phyloP scores from a whole-genome alignment of 2,888 invertebrate genomes.

The Escarpia spicata region DNA sequence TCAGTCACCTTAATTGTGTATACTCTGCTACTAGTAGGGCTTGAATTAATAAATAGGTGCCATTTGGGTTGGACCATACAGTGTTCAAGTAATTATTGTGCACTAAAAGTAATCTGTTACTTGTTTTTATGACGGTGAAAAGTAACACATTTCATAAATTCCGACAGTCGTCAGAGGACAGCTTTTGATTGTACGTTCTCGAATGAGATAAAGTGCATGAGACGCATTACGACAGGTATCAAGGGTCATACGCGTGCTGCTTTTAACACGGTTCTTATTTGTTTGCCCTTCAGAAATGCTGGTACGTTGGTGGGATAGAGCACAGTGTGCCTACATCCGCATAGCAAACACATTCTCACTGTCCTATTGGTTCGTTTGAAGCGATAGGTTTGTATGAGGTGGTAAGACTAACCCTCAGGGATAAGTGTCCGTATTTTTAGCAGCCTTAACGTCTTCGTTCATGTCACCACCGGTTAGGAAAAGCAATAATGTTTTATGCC shows the following conservation, averaged over 20 bases:
- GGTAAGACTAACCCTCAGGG: not conserved
- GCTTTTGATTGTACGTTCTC: not conserved
- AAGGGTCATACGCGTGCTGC: not conserved
- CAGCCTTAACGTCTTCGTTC: not conserved
- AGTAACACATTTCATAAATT: not conserved
- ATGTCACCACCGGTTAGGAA: not conserved
- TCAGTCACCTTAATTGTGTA: not conserved
- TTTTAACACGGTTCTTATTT: constrained; percentile 13
- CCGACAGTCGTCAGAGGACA: not conserved
- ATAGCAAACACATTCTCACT: constrained; percentile 16
- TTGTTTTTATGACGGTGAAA: not conserved
- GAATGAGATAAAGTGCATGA: not conserved
- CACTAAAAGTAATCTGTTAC: not conserved
- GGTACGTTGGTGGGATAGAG: constrained; percentile 16
- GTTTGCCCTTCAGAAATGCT: constrained; percentile 16
- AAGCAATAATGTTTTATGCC: not conserved
- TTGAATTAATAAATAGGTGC: not conserved
- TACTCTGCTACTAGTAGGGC: not conserved
- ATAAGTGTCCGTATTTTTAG: not conserved
- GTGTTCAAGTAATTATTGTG: not conserved
- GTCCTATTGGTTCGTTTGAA: constrained; percentile 16
- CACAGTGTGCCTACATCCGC: constrained; percentile 16
- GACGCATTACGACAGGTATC: not conserved
- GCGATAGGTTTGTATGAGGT: constrained; percentile 16
- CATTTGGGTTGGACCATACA: not conserved